Base-by-base conservation (phyloP, 2,113 vertebrate genomes). In the Eonycteris spelaea region DNA sequence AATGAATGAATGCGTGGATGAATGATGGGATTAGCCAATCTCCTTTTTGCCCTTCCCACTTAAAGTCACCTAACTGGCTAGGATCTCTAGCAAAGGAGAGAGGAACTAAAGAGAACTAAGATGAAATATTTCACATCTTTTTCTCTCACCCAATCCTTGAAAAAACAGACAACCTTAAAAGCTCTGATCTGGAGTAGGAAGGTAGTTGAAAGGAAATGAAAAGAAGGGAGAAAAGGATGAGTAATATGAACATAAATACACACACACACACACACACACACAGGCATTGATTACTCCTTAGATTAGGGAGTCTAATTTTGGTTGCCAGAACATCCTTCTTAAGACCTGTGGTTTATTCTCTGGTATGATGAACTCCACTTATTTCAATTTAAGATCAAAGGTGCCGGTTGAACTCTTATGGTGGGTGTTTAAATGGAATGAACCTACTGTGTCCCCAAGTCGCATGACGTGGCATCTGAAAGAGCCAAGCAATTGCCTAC, bases 401-500 rank as follows among this genome's bases (percentile, higher is more conserved):
- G 40, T 90, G 61, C 30, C 73, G 48, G 55, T 48, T 55, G n/a
- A 92, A 70, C 45, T 88, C 75, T 90, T 28, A 2, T 6, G 13
- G 71, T 79, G 80, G 85, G 67, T 59, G 78, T 79, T 87, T 79
- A 35, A 90, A 86, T 53, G 85, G 67, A 94, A 28, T 51, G 73
- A 95, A 86, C 77, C 67, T 89, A 38, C 28, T 57, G 73, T 53
- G 51, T 38, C 74, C 91, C 65, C 19, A 55, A 68, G 26, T 79
- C 80, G 61, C 48, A 33, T 59, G 90, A 90, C 38, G 10, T 38
- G 35, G 51, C 75, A 78, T 96, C 77, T 92, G 78, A 96, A 97
- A 95, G 86, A 95, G 79, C 82, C 28, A 6, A 96, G 97, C 89
- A 70, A 70, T 61, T 87, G 84, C 86, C 89, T 94, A 57, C 70